Base-by-base conservation (phyloP, 2,888 invertebrate species). In the Rhamnusium bicolor region DNA sequence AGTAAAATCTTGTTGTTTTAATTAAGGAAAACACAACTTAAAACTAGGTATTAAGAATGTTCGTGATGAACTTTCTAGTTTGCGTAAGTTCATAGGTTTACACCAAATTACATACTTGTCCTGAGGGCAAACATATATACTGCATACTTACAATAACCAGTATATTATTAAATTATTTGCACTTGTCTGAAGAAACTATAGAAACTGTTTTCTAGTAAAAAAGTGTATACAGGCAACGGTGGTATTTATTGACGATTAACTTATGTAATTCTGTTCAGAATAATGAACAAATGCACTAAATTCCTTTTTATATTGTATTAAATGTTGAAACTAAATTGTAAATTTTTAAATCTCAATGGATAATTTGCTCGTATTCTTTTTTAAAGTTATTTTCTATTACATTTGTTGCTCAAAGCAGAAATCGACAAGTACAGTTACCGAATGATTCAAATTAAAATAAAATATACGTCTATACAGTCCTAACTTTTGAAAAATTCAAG, bases 11-110 rank as follows among this genome's bases (percentile, higher is more conserved):
- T 29, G 29, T n/a, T 6, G 29, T 58, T 58, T 58, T 58, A 58
- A 58, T 58, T 58, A 58, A 58, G 58, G 32, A 18, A 58, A 58
- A 29, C 54, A 54, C 58, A 58, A 58, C 58, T 29, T 58, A 58
- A 58, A 58, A 58, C 58, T 58, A n/a, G n/a, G n/a, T n/a, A 58
- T 58, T 58, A 58, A 58, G 24, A 58, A 32, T 29, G 16, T 14
- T 29, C 8, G 10, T 12, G 16, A 29, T 10, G 16, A 58, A 58
- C 58, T 32, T 58, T 16, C n/a, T 24, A 56, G 24, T 56, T 56
- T 27, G 19, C 56, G 19, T 56, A 58, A 58, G 29, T 29, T 7
- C 29, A 58, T 14, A 8, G 24, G 56, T 27, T 56, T 56, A 27
- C 12, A 19, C 3, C 19, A 24, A 8, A 14, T 10, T 54, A 24